Evolutionary conservation across 1,140 invertebrate species (phyloP), one percentile per base, ranked within the genome.

Genomic region (Pseudomyrmex pallidus): DNA sequence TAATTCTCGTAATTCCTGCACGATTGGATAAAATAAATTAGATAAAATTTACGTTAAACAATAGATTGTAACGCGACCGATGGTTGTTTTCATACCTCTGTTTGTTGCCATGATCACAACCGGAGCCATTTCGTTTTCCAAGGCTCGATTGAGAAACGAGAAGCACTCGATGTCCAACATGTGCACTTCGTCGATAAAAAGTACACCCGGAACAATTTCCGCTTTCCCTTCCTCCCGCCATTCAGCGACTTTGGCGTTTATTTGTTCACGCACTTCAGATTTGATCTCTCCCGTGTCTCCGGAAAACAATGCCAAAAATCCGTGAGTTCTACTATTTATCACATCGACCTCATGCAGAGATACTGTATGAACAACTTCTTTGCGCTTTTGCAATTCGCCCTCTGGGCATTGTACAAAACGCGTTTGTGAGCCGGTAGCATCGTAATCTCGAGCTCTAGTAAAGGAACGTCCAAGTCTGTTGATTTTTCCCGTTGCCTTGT

Each of bases 101-200:
- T 99, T 99, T n/a, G 99, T 99, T 1, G 99, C 99, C 98, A 99
- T 99, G 9, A 99, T 98, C 2, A 99, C 97, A 35, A 99, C 97
- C 0, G 99, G 99, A 0, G 99, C 97, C 96, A 99, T 99, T 90
- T 99, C 99, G 87, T 97, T 98, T 92, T 99, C 99, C 25, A 99
- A 93, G 0, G 99, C 99, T 63, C 99, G 96, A 95, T 99, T 99
- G 0, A 99, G 94, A 93, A 98, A 99, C 0, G 99, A 99, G 94
- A 99, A 99, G 92, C 99, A 99, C 93, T 99, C 99, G 67, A 99
- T 98, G 90, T 99, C 99, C 83, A 99, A 94, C 99, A 99, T 99
- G 91, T 99, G 99, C 0, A 97, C 97, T 94, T 98, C 98, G 89
- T 99, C 98, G 89, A 98, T 97, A 88, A 99, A 98, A 0, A 98